These are phyloP conservation scores for Montipora sp. DNA, from an alignment of 64 coral and sea anemone species.

Conservation along the genomic window DNA sequence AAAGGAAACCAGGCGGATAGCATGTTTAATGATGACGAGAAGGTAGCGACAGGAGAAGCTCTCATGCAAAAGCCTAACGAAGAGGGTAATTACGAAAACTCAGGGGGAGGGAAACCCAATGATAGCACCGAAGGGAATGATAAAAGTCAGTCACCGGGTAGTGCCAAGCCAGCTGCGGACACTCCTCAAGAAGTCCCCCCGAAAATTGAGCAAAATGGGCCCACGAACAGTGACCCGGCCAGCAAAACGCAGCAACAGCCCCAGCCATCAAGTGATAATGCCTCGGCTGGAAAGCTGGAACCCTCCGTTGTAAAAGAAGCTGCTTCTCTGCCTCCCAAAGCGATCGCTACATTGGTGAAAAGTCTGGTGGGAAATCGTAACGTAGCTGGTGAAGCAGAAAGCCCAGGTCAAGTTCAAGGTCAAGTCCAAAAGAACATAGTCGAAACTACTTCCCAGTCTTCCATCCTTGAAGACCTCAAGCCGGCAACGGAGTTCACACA, in stretches of 20 bases:
- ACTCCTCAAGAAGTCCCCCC: neutral
- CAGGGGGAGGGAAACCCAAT: neutral
- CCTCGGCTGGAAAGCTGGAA: neutral
- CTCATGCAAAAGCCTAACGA: neutral
- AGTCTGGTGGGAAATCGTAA: conserved; percentile 1
- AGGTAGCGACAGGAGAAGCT: neutral
- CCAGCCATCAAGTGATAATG: neutral
- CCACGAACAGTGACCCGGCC: neutral
- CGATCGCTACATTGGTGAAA: conserved; percentile 11
- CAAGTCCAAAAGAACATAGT: conserved; percentile 31
- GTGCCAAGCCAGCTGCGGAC: neutral
- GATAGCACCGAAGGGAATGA: neutral
- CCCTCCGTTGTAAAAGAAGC: neutral
- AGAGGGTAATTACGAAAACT: neutral
- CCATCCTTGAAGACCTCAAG: conserved; percentile 22
- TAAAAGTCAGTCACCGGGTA: neutral
- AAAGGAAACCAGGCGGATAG: neutral
- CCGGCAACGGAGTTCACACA: neutral
- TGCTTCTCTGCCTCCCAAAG: conserved; percentile 31
- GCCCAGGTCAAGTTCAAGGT: conserved; percentile 1
- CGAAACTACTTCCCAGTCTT: neutral
- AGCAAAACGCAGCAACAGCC: neutral
- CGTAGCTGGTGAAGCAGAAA: neutral
- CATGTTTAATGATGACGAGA: neutral
- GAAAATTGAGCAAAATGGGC: neutral